Evolutionary conservation across 2,797 vertebrate species (phyloP), one percentile per base, ranked within the genome.

Genomic region (Sebastes variabilis): DNA sequence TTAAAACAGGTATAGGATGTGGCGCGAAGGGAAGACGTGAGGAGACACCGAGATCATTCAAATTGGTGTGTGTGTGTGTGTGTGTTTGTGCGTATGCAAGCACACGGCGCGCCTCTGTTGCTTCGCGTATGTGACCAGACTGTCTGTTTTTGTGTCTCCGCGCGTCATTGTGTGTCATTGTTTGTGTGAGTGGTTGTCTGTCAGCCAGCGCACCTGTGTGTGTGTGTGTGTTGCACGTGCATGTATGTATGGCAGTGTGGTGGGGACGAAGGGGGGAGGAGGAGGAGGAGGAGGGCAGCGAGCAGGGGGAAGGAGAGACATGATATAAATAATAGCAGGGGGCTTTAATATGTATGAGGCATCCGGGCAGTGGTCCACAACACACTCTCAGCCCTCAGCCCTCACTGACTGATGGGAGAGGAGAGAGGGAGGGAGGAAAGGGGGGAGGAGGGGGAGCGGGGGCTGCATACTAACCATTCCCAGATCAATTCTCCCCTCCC

Each of bases 331-430:
- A 94, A 95, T 95, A 95, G 94, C 93, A 91, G 90, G 92, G 90
- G 93, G 92, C 92, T 96, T 96, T 96, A 96, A 96, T 96, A 96
- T 96, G 95, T 96, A 96, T 96, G 95, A 96, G 95, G 95, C 91
- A 94, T 96, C 95, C 90, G 93, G 95, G 95, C 95, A 96, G 95
- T 94, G 94, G 95, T 95, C 96, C 95, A 96, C 95, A 96, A 96
- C 95, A 94, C 94, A 94, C 94, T 94, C 94, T 92, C 92, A 95
- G 91, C 92, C 89, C 92, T 89, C 89, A 89, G 87, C 92, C 92
- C 92, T 94, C 89, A 85, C 94, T 96, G 96, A 96, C 95, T 95
- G 96, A 96, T 96, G 94, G 94, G 92, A 94, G 94, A 92, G 92
- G 93, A 92, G 90, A 88, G 91, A 85, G 86, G 83, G 74, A 79